Conservation (phyloP, 2,113 vertebrate genomes). For the Pygoscelis antarcticus region DNA sequence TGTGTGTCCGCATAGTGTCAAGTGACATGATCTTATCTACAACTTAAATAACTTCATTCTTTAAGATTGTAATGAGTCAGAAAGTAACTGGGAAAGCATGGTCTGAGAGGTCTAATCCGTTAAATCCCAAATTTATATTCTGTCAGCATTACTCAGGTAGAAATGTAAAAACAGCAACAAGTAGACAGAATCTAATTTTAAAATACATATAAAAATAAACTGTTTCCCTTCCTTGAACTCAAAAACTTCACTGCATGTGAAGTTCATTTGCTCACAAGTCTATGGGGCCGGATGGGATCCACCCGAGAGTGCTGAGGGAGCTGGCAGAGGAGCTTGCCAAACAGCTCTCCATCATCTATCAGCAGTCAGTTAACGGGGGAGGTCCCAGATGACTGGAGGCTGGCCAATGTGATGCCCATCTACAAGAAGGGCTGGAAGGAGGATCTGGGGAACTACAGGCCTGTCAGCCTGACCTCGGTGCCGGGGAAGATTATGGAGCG, state of each 20-base stretch:
- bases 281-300: too few species aligned
- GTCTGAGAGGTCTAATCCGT: background rate
- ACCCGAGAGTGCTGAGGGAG: too few species aligned
- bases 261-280: too few species aligned
- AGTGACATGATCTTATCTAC: background rate
- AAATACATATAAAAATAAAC: background rate
- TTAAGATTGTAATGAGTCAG: background rate
- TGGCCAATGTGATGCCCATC: too few species aligned
- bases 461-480: too few species aligned
- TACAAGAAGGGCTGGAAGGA: too few species aligned
- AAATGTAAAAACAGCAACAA: background rate
- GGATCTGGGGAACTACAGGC: too few species aligned
- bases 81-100: background rate
- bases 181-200: background rate
- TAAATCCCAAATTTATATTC: background rate
- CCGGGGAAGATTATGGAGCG: too few species aligned
- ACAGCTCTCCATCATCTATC: too few species aligned
- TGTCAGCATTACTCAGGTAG: background rate
- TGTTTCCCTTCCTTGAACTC: background rate
- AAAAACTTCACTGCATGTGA: background rate
- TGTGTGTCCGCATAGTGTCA: background rate
- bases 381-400: too few species aligned
- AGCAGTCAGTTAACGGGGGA: too few species aligned
- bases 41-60: background rate
- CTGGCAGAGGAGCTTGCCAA: too few species aligned